Evolutionary conservation across 1,140 invertebrate species (phyloP), one percentile per base, ranked within the genome.

Genomic region (Cotesia chilonis): DNA sequence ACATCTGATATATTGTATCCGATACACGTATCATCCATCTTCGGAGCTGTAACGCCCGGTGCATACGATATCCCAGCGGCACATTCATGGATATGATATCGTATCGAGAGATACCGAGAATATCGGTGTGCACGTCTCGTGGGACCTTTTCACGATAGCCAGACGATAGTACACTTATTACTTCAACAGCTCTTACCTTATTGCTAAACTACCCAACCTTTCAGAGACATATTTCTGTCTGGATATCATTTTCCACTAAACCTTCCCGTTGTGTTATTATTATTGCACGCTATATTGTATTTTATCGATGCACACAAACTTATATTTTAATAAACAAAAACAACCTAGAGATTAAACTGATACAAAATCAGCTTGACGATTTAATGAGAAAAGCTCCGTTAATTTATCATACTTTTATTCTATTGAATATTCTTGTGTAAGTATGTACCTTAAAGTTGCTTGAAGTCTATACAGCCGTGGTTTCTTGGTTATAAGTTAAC

Each of bases 21-120:
- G 71, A 75, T 75, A 75, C 70, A 75, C 71, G 71, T 70, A 72
- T 73, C 73, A 75, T 75, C 71, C 71, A 73, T 75, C 71, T 70
- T 72, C 47, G 37, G 68, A 68, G 59, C 59, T 73, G 71, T 71
- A 68, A 70, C 71, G 63, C 71, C 36, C 66, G 65, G 64, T 72
- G 74, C 74, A 75, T 75, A 72, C 71, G 71, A 75, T 73, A 75
- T 75, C 64, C 54, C 73, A 66, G 68, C 28, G 70, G 66, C 60
- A 70, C 59, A 68, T 72, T 70, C 71, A 70, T 47, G 64, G 52
- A 74, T 74, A 65, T 68, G 41, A 47, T 47, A 47, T 47, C 67
- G 54, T 28, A 28, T 28, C 28, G 28, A 28, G 1, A 66, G 68
- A 64, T 38, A 38, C 68, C 35, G 67, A n/a, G 36, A 37, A 66